Evolutionary conservation across 2,113 vertebrate species (phyloP), one percentile per base, ranked within the genome.

Genomic region (Brachirus orientalis): DNA sequence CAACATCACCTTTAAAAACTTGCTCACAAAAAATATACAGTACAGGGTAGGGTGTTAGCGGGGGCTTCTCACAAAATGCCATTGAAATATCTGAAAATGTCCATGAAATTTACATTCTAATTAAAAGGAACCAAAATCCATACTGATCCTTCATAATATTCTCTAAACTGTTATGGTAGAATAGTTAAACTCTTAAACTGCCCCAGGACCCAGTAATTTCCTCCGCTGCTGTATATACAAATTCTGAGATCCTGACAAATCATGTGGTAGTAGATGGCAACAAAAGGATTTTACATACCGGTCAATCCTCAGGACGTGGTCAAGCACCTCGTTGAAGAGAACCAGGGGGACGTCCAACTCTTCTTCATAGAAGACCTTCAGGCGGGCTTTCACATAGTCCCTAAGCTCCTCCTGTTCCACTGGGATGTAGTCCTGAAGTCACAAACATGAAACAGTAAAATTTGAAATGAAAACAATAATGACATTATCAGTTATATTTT

Each of bases 331-430:
- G 36, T 99, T 99, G 69, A 99, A 99, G 52, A 99, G 93, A 60
- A 99, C 98, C 73, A 99, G 93, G 1, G 98, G 98, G 0, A 99
- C 98, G 22, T 99, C 98, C 37, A 99, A 91, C 54, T 99, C 98
- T 80, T 99, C 98, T 72, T 99, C 98, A 14, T 99, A 99, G 63
- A 99, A 99, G 72, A 99, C 97, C 87, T 98, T 99, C 79, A 99
- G 93, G 62, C 98, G 94, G 8, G 98, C 97, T 91, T 99, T 99
- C 58, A 99, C 98, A 1, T 99, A 99, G 75, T 99, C 97, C 69
- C 98, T 93, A 65, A 99, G 76, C 82, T 99, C 98, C 84, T 99
- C 98, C 48, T 99, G 98, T 86, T 99, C 97, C 52, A 99, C 98
- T 63, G 98, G 98, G 80, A 99, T 95, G 71, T 99, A 99, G 86